phyloP scores from a whole-genome alignment of 2,888 invertebrate genomes.

The Sclerodermus sp. region DNA sequence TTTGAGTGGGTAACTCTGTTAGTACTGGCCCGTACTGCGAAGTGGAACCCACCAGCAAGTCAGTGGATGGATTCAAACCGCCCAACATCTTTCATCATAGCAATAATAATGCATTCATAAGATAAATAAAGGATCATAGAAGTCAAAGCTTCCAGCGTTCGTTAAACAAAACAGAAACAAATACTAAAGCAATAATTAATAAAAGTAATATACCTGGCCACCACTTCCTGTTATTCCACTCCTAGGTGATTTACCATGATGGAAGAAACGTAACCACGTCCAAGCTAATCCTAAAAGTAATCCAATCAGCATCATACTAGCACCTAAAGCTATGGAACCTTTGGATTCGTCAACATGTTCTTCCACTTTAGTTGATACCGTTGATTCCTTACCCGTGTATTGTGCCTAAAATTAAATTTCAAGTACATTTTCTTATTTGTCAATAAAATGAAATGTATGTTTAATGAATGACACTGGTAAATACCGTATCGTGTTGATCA shows the following conservation, averaged over 20 bases:
- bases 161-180: conserved; percentile 21
- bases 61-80: conserved; percentile 59
- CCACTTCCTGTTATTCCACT: conserved; percentile 48
- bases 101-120: conserved; percentile 53
- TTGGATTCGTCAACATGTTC: conserved; percentile 28
- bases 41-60: conserved; percentile 59
- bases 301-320: conserved; percentile 47
- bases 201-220: conserved; percentile 46
- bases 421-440: not conserved
- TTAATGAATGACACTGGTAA: not conserved
- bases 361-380: conserved; percentile 15
- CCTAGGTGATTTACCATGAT: conserved; percentile 48
- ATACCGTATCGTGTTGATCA: conserved; percentile 8
- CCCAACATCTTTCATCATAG: conserved; percentile 58
- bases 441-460: not conserved
- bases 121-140: conserved; percentile 44
- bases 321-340: conserved; percentile 46
- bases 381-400: conserved; percentile 5
- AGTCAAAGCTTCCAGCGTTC: conserved; percentile 30
- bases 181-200: not conserved
- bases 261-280: conserved; percentile 50
- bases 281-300: conserved; percentile 42
- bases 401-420: not conserved
- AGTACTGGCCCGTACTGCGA: conserved; percentile 59
- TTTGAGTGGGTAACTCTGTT: conserved; percentile 53